Evolutionary conservation across 2,888 invertebrate genomes (phyloP).

Genomic region (Tipula vernalis): DNA sequence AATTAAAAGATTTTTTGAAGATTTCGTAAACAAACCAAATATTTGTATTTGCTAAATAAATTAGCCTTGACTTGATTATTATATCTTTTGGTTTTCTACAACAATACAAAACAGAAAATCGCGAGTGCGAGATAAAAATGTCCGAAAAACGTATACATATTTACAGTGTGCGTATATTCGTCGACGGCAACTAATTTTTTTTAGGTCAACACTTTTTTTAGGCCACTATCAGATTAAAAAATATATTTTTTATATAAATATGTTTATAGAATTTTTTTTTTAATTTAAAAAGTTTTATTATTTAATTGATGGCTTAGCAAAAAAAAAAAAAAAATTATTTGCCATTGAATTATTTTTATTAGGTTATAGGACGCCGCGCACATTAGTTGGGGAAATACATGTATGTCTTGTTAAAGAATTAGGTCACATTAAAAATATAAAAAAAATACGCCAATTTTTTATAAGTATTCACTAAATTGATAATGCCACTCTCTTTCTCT

Average conservation of each 20-base stretch:
- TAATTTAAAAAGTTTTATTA: neutral
- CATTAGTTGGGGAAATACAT: neutral
- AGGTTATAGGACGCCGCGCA: neutral
- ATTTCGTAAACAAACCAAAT: neutral
- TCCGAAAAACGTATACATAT: neutral
- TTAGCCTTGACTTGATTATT: constrained; percentile 9
- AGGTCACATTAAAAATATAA: neutral
- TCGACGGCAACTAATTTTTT: neutral
- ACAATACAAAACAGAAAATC: neutral
- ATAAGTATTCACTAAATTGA: neutral
- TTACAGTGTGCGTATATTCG: neutral
- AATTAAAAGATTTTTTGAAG: neutral
- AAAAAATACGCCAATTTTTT: neutral
- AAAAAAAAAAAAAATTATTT: neutral
- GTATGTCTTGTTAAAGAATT: neutral
- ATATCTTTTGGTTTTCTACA: neutral
- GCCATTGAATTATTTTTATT: neutral
- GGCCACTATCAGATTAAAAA: neutral
- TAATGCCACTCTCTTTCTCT: neutral
- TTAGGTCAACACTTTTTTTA: neutral
- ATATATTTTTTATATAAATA: neutral
- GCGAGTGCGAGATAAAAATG: neutral
- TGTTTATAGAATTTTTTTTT: neutral
- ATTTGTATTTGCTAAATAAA: constrained; percentile 6
- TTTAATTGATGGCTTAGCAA: neutral